Conservation (phyloP, 1,140 invertebrate genomes). For the Aplysia californica region DNA sequence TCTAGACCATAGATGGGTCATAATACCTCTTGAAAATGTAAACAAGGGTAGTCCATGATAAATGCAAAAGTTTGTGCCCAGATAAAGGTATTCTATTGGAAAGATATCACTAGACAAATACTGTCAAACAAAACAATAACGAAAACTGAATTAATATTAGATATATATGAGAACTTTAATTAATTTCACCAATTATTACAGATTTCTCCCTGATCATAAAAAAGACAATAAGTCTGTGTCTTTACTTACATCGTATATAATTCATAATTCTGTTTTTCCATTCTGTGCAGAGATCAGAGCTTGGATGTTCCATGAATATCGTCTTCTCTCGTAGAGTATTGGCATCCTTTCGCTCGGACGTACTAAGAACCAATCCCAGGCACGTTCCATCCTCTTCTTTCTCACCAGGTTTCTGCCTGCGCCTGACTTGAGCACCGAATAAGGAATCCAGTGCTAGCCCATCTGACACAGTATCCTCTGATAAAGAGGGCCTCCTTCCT, state of each 20-base stretch:
- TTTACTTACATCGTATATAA: conserved; percentile 25
- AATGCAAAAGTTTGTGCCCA: too few species aligned
- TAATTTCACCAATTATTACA: too few species aligned
- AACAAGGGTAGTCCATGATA: too few species aligned
- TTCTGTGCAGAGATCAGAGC: conserved; percentile 13
- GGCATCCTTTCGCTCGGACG: conserved; percentile 5
- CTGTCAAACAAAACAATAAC: too few species aligned
- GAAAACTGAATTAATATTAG: too few species aligned
- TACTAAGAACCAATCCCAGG: conserved; percentile 12
- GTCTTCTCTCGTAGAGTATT: conserved; percentile 21
- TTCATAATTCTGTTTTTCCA: conserved; percentile 18
- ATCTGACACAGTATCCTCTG: conserved; percentile 8
- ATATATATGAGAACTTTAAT: too few species aligned
- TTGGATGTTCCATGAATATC: conserved; percentile 23
- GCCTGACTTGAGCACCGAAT: conserved; percentile 17
- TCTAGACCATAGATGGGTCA: too few species aligned
- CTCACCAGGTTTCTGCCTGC: not conserved
- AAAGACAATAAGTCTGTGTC: not conserved
- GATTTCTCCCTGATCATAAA: not conserved
- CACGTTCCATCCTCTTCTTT: conserved; percentile 1
- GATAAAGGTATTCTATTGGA: too few species aligned
- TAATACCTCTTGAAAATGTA: too few species aligned
- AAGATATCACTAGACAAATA: too few species aligned
- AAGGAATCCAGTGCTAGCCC: not conserved
- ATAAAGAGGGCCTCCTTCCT: not conserved